A percentile compares a stretch with the other conserved stretches of the same genome.
phyloP scores from a whole-genome alignment of 2,113 vertebrate genomes.

The Hydropotes inermis region DNA sequence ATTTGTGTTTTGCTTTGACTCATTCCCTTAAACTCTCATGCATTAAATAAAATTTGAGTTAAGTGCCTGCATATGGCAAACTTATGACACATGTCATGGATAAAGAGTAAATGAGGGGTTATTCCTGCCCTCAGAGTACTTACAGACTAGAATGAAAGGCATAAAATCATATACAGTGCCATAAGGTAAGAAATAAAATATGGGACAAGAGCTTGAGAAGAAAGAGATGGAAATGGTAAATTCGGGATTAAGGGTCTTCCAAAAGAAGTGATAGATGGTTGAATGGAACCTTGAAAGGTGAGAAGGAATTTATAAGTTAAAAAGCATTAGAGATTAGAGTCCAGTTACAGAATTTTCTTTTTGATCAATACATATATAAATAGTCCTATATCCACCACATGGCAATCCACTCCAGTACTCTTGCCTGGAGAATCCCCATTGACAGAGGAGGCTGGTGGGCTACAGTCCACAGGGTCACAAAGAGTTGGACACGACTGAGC shows the following conservation, averaged over 20 bases:
- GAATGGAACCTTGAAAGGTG: not conserved
- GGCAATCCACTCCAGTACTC: not conserved
- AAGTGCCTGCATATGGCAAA: not conserved
- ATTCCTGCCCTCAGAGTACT: not conserved
- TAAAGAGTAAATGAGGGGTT: not conserved
- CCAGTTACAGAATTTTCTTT: not conserved
- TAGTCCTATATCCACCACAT: not conserved
- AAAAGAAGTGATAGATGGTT: not conserved
- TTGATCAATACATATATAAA: not conserved
- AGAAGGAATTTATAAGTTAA: not conserved
- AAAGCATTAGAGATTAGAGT: not conserved
- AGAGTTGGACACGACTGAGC: not conserved
- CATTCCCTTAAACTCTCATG: not conserved
- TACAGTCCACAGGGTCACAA: not conserved
- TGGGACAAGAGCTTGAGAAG: not conserved
- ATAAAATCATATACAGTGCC: not conserved
- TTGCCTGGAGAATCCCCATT: not conserved
- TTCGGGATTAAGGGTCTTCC: not conserved
- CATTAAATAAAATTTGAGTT: not conserved
- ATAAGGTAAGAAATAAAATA: not conserved
- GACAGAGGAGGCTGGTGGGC: not conserved
- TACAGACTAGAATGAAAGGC: not conserved
- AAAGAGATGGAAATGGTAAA: not conserved
- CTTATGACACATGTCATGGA: not conserved
- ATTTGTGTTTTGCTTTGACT: not conserved